These are phyloP conservation scores for Pterophyllum scalare DNA, from an alignment of 2,113 vertebrate species.

Conservation along the genomic window DNA sequence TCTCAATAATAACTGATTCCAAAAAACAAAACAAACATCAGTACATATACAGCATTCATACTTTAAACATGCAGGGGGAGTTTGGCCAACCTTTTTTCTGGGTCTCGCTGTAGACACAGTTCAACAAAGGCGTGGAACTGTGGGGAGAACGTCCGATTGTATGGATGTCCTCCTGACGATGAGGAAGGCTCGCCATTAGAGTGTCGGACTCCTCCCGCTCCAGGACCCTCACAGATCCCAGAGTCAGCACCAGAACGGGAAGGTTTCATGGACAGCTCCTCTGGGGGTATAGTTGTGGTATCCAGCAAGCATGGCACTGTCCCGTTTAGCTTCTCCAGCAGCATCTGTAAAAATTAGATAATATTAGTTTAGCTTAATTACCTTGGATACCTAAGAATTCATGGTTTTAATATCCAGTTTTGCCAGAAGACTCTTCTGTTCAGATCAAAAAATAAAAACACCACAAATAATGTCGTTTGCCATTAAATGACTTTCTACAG, in stretches of 20 bases:
- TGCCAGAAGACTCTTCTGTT: rapidly evolving
- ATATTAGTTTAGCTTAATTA: background rate
- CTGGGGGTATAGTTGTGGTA: conserved; percentile 94
- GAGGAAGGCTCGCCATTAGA: conserved; percentile 88
- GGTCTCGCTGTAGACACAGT: conserved; percentile 93
- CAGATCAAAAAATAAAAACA: background rate
- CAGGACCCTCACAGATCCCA: conserved; percentile 84
- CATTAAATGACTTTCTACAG: background rate
- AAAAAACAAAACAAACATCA: background rate
- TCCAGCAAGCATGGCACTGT: conserved; percentile 95
- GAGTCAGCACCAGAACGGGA: conserved; percentile 89
- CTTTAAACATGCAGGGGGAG: background rate
- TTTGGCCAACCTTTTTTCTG: conserved; percentile 85
- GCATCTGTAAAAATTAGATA: conserved; percentile 83
- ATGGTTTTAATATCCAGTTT: background rate
- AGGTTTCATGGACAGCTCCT: conserved; percentile 91
- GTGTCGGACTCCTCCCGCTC: conserved; percentile 77
- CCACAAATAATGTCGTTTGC: background rate
- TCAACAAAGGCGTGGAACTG: conserved; percentile 95
- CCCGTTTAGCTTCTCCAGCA: conserved; percentile 96
- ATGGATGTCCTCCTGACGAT: conserved; percentile 85
- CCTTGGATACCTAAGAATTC: background rate
- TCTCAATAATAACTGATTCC: background rate
- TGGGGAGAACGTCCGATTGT: conserved; percentile 92
- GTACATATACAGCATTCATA: rapidly evolving